These are phyloP conservation scores for Ranitomeya imitator DNA, from an alignment of 2,113 vertebrate species.

Conservation along the genomic window DNA sequence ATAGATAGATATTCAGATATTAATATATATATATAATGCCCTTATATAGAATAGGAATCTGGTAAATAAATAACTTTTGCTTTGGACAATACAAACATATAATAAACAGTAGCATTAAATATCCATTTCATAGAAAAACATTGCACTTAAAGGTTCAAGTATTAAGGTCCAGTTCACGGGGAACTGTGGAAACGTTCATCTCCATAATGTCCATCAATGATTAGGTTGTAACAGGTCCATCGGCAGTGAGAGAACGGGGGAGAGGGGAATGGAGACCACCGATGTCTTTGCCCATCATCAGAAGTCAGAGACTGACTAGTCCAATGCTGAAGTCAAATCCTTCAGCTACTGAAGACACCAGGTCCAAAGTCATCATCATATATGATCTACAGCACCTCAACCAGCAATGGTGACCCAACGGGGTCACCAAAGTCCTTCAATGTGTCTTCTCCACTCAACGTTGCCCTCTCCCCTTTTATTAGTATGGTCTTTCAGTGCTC, in stretches of 20 bases:
- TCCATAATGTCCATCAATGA: not conserved
- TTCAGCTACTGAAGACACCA: not conserved
- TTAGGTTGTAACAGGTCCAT: slow-evolving; percentile 35
- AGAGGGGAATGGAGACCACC: not conserved
- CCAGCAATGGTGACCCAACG: not conserved
- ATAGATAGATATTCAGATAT: slow-evolving; percentile 63
- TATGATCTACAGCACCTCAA: not conserved
- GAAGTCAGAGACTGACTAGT: not conserved
- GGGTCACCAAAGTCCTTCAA: not conserved
- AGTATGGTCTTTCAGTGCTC: slow-evolving; percentile 8
- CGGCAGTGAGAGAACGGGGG: slow-evolving; percentile 17
- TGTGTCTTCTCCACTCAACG: not conserved
- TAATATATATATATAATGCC: slow-evolving; percentile 79
- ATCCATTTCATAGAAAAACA: slow-evolving; percentile 82
- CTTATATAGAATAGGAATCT: slow-evolving; percentile 86
- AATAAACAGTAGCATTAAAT: slow-evolving; percentile 84
- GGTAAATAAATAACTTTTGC: slow-evolving; percentile 96
- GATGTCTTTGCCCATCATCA: not conserved
- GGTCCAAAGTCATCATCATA: not conserved
- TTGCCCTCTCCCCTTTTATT: not conserved
- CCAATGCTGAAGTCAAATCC: not conserved
- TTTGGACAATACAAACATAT: slow-evolving; percentile 78
- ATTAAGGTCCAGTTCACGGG: slow-evolving; percentile 78
- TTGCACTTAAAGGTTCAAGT: slow-evolving; percentile 98
- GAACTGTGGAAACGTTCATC: slow-evolving; percentile 72